Evolutionary conservation across 2,888 invertebrate genomes (phyloP).

Genomic region (Cryptus armator): DNA sequence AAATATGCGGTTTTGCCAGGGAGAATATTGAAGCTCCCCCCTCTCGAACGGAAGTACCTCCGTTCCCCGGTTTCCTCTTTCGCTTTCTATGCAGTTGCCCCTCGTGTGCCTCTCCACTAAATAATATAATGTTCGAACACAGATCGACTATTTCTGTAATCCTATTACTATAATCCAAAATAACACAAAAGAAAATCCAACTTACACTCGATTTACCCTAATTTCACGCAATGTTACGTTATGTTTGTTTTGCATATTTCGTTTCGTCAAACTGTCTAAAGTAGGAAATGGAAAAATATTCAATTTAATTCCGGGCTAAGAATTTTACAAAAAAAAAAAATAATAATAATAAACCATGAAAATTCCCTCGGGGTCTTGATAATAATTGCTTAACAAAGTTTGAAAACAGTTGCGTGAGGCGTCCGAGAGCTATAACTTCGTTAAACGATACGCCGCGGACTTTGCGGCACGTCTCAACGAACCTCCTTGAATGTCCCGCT

Average conservation of each 20-base stretch:
- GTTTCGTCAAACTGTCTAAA: not conserved
- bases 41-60: not conserved
- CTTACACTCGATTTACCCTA: not conserved
- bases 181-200: not conserved
- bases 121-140: not conserved
- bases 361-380: not conserved
- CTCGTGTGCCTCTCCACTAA: not conserved
- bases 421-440: not conserved
- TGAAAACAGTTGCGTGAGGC: not conserved
- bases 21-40: conserved; percentile 1
- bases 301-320: not conserved
- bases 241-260: not conserved
- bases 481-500: conserved; percentile 42
- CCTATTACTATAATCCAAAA: not conserved
- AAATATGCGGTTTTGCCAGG: conserved; percentile 39
- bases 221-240: not conserved
- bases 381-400: not conserved
- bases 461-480: not conserved
- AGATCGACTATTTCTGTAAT: not conserved
- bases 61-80: not conserved
- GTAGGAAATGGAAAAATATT: not conserved
- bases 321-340: not conserved
- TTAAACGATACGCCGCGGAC: conserved; percentile 1
- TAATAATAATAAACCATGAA: not conserved
- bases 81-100: not conserved